phyloP scores from a whole-genome alignment of 2,113 vertebrate genomes.

The Sphyrna mokarran region DNA sequence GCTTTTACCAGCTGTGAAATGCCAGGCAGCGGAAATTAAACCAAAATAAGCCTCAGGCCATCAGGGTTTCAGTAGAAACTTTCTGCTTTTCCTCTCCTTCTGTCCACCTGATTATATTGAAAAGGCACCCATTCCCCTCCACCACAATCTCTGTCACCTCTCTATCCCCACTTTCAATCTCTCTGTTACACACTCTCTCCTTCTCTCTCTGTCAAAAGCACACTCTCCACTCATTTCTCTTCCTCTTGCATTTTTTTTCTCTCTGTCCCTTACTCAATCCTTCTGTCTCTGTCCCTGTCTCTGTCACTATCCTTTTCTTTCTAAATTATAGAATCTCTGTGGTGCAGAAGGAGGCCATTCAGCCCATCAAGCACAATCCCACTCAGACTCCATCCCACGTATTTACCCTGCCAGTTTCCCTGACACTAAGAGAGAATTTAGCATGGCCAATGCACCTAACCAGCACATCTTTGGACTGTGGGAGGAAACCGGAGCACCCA shows the following conservation, averaged over 20 bases:
- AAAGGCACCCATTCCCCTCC: constrained; percentile 56
- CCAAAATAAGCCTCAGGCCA: constrained; percentile 55
- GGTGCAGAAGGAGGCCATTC: too few relatives aligned
- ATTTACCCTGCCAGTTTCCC: too few relatives aligned
- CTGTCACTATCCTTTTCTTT: neutral
- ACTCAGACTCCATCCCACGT: too few relatives aligned
- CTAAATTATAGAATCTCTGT: too few relatives aligned
- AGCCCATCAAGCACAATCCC: too few relatives aligned
- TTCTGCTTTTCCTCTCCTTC: constrained; percentile 55
- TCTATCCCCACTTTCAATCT: neutral
- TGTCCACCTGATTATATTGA: constrained; percentile 29
- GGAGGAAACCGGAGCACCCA: too few relatives aligned
- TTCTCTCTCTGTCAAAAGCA: neutral
- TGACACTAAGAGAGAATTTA: too few relatives aligned
- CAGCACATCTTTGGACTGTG: too few relatives aligned
- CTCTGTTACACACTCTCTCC: neutral
- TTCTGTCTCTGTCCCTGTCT: neutral
- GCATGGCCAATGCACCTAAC: too few relatives aligned
- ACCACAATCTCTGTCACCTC: constrained; percentile 50
- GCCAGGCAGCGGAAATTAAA: constrained; percentile 61
- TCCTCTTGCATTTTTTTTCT: constrained; percentile 18
- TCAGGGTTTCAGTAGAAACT: constrained; percentile 55
- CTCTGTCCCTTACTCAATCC: neutral
- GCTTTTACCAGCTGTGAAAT: constrained; percentile 68
- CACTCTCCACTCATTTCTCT: neutral